Conservation (phyloP, 2,888 invertebrate genomes). For the Agrotis clavis region DNA sequence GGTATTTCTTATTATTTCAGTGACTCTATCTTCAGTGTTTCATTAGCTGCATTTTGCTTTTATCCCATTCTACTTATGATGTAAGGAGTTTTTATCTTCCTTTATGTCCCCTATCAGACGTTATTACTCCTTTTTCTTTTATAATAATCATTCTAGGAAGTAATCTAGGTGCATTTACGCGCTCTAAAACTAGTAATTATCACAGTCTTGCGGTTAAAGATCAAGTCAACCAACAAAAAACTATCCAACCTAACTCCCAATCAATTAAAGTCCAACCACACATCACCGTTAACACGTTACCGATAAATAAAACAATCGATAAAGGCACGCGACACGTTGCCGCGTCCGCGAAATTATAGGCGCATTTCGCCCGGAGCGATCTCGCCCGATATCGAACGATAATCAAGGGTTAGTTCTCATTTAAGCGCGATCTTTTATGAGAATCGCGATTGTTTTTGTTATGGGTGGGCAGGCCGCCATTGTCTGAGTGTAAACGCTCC, state of each 20-base stretch:
- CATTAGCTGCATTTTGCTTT: no score
- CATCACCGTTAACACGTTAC: conserved; percentile 52
- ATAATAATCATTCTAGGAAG: no score
- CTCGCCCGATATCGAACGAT: conserved; percentile 63
- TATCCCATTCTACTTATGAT: no score
- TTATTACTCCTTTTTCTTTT: no score
- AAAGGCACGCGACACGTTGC: conserved; percentile 62
- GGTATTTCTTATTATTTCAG: no score
- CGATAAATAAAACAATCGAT: conserved; percentile 61
- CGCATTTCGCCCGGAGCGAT: conserved; percentile 65
- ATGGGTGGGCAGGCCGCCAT: conserved; percentile 29
- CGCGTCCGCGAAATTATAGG: conserved; percentile 64
- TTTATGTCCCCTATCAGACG: no score
- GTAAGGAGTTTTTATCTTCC: no score
- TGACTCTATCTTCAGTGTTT: no score
- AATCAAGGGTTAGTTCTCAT: conserved; percentile 68
- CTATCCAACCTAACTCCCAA: conserved; percentile 2
- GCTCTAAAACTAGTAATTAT: neutral
- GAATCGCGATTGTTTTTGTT: conserved; percentile 42
- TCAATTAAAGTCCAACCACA: conserved; percentile 49
- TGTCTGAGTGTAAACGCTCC: conserved; percentile 33
- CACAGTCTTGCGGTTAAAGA: neutral
- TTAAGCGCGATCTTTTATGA: conserved; percentile 67
- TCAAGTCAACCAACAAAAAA: neutral
- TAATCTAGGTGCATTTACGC: no score